These are phyloP conservation scores for Gonioctena quinquepunctata DNA, from an alignment of 1,140 invertebrate species.

Conservation along the genomic window DNA sequence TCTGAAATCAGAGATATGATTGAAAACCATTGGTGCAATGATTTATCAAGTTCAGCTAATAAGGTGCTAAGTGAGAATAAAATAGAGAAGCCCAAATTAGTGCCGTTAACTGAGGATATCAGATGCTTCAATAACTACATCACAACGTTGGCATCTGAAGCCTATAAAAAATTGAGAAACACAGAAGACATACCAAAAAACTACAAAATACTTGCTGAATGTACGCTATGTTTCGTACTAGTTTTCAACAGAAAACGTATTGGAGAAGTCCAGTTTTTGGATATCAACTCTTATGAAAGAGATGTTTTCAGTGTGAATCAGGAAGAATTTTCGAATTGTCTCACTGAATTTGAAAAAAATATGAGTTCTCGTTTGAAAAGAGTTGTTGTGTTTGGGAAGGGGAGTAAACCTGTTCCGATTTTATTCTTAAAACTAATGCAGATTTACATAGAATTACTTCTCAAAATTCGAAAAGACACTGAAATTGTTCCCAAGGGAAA, in stretches of 20 bases:
- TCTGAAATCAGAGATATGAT: conserved; percentile 21
- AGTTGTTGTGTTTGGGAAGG: too few relatives aligned
- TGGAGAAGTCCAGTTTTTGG: conserved; percentile 37
- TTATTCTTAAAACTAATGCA: too few relatives aligned
- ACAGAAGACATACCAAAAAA: conserved; percentile 1
- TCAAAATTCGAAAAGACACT: neutral
- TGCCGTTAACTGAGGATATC: conserved; percentile 30
- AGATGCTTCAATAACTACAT: conserved; percentile 19
- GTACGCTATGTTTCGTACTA: conserved; percentile 19
- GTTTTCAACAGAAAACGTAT: conserved; percentile 34
- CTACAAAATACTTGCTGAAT: conserved; percentile 33
- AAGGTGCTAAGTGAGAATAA: conserved; percentile 29
- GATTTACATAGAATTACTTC: neutral
- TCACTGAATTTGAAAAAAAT: too few relatives aligned
- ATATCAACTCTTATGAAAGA: too few relatives aligned
- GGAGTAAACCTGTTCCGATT: too few relatives aligned
- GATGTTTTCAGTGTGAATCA: too few relatives aligned
- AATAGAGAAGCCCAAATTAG: conserved; percentile 16
- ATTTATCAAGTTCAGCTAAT: conserved; percentile 30
- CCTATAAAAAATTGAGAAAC: conserved; percentile 21
- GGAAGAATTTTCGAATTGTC: too few relatives aligned
- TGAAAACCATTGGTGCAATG: conserved; percentile 30
- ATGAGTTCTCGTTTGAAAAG: too few relatives aligned
- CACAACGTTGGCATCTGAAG: conserved; percentile 12
- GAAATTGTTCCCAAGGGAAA: neutral